These are phyloP conservation scores for Nettapus auritus DNA, from an alignment of 2,113 vertebrate genomes.

Conservation along the genomic window DNA sequence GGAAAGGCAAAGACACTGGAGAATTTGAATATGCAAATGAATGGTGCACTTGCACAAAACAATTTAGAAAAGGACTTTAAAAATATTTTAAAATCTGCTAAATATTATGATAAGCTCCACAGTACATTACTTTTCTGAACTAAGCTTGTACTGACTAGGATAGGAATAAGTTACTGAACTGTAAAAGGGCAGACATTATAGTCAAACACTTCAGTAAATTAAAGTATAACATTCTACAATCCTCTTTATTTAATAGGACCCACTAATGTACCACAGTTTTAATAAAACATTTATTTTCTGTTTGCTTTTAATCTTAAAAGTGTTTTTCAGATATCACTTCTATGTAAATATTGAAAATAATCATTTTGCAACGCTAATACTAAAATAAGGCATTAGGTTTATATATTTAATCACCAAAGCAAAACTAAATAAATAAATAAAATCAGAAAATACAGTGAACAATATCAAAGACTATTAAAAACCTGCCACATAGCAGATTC, in stretches of 20 bases:
- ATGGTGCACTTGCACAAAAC: not conserved
- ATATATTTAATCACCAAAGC: conserved; percentile 22
- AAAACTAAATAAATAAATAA: not conserved
- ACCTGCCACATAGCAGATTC: not conserved
- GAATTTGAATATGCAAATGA: conserved; percentile 3
- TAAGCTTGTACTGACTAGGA: not conserved
- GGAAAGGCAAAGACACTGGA: not conserved
- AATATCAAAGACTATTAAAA: not conserved
- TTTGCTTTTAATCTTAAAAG: conserved; percentile 47
- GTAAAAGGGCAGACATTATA: not conserved
- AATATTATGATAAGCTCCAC: not conserved
- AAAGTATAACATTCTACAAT: conserved; percentile 5
- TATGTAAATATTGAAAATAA: not conserved
- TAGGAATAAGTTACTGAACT: not conserved
- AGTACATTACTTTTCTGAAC: not conserved
- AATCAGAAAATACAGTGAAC: not conserved
- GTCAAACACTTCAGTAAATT: conserved; percentile 25
- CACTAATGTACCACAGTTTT: not conserved
- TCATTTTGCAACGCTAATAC: conserved; percentile 45
- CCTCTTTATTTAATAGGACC: not conserved
- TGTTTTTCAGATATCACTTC: not conserved
- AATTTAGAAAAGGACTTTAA: not conserved
- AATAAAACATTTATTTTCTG: conserved; percentile 41
- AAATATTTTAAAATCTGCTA: not conserved
- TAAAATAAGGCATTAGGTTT: not conserved